These are phyloP conservation scores for Siderastrea siderea DNA, from an alignment of 92 coral and sea anemone genomes.

Conservation along the genomic window DNA sequence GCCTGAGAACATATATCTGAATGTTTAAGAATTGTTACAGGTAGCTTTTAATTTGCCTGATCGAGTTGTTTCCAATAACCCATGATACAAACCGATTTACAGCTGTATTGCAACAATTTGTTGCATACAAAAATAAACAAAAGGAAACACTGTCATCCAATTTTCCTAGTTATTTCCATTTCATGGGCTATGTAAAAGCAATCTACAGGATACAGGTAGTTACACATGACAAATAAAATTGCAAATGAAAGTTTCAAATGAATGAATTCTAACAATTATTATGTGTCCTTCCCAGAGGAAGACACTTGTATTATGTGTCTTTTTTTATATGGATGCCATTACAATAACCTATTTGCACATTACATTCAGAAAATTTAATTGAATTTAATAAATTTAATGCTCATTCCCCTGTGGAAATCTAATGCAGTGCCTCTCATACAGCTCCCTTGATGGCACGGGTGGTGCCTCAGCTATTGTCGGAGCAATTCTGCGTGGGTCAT, in stretches of 20 bases:
- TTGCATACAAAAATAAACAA: constrained; percentile 11
- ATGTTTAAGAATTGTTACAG: too few relatives aligned
- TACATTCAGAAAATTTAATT: neutral
- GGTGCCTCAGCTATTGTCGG: constrained; percentile 44
- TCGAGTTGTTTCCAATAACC: too few relatives aligned
- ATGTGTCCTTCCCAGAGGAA: neutral
- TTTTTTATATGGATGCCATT: neutral
- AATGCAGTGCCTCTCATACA: constrained; percentile 16
- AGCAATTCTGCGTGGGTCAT: constrained; percentile 29
- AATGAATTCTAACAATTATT: neutral
- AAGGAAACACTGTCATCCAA: constrained; percentile 2
- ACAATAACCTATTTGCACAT: neutral
- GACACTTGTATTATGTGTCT: neutral
- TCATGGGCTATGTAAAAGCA: neutral
- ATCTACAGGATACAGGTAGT: constrained; percentile 2
- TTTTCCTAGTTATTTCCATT: neutral
- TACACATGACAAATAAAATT: neutral
- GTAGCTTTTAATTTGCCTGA: too few relatives aligned
- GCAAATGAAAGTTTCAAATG: neutral
- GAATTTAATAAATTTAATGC: neutral
- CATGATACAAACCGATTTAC: too few relatives aligned
- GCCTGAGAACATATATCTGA: too few relatives aligned
- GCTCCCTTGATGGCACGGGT: neutral
- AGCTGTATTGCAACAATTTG: neutral
- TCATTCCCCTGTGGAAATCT: constrained; percentile 21